Percentiles rank a stretch among this genome's conserved stretches.
Evolutionary conservation across 2,113 vertebrate genomes (phyloP).

Genomic region (Phycodurus eques): DNA sequence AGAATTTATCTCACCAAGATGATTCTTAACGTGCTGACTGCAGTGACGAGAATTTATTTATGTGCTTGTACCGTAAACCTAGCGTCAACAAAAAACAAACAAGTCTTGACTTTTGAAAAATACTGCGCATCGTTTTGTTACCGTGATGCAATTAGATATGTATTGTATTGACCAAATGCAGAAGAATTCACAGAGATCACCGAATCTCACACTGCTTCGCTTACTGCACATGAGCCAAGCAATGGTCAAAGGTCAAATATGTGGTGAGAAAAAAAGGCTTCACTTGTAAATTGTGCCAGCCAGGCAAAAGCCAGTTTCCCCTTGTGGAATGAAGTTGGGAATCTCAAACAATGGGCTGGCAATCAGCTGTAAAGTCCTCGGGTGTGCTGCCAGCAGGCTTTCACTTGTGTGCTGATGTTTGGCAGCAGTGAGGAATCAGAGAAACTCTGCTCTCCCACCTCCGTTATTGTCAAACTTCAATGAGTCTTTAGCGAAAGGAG

Average conservation of each 20-base stretch:
- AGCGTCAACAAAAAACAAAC: neutral
- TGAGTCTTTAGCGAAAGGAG: constrained; percentile 64
- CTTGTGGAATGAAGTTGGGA: neutral
- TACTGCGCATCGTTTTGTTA: too few relatives aligned
- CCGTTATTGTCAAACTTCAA: constrained; percentile 63
- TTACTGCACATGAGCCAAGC: neutral
- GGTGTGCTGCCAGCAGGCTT: constrained; percentile 25
- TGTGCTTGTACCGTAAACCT: neutral
- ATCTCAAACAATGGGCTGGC: neutral
- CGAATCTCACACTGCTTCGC: neutral
- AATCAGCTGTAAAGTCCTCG: neutral
- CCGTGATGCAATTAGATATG: neutral
- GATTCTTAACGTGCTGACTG: neutral
- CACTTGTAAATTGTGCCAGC: too few relatives aligned
- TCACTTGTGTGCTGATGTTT: constrained; percentile 25
- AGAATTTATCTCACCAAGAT: neutral
- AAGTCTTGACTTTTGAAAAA: too few relatives aligned
- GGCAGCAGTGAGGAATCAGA: constrained; percentile 25
- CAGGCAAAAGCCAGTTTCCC: neutral
- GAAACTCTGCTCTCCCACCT: constrained; percentile 41
- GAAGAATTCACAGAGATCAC: neutral
- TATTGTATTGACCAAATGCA: too few relatives aligned
- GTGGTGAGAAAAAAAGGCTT: too few relatives aligned
- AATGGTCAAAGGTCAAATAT: neutral
- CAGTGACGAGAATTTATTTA: neutral